Evolutionary conservation across 2,797 vertebrate species (phyloP), one percentile per base, ranked within the genome.

Genomic region (Gephyroberyx darwinii): DNA sequence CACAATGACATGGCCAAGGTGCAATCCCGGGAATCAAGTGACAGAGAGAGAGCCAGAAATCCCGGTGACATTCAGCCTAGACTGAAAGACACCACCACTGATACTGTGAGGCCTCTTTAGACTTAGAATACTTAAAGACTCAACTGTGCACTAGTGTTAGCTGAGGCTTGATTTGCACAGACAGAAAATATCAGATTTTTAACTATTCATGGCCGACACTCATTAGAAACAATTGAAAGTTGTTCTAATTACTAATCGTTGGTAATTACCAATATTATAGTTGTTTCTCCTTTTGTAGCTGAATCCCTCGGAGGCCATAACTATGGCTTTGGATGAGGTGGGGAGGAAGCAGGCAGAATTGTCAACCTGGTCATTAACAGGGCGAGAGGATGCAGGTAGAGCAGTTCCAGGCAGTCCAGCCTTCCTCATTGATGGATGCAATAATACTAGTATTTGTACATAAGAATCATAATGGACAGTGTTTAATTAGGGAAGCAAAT

Each of bases 351-450:
- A 95, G 77, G 79, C 78, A 58, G 86, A 92, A 43, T 83, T 96
- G 47, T 74, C 91, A 35, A 31, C 82, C 0, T 88, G 92, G 92
- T 84, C 93, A 84, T 65, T 95, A 65, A 90, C 65, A 75, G 85
- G 73, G 45, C 74, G 75, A 2, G 71, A 86, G 69, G 91, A 95
- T 89, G 80, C 87, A 92, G 95, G 96, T 96, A 91, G 8, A 39
- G 45, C 37, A 67, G 19, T 33, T n/a, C 0, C 35, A 39, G 26
- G 26, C 41, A 41, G n/a, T 63, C 9, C 6, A 41, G 2, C 8
- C 67, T 69, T 17, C 5, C 37, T 65, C 30, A 43, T 0, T 39
- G 4, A 30, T 1, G 22, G 68, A 26, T 20, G 55, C 14, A 20
- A 17, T 19, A 35, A 43, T 22, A 3, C 10, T 5, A 2, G 59